Percentiles rank a stretch among this genome's conserved stretches.
Evolutionary conservation across 1,140 invertebrate genomes (phyloP).

Genomic region (Drosophila orena): DNA sequence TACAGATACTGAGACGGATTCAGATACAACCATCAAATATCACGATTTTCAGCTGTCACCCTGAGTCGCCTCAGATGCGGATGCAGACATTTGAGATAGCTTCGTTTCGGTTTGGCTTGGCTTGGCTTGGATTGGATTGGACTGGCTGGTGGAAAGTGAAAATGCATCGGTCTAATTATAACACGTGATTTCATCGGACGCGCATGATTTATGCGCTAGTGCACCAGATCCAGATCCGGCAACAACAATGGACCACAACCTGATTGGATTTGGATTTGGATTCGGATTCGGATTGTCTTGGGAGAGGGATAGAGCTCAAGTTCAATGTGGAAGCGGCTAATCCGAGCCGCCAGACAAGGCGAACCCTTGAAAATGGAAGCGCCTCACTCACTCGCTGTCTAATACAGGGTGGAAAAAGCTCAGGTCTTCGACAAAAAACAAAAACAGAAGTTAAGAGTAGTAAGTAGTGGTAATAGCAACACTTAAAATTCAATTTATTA

Average conservation of each 20-base stretch:
- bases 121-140: not conserved
- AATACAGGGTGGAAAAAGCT: slow-evolving; percentile 9
- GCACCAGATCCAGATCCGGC: slow-evolving; percentile 70
- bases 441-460: too few relatives aligned
- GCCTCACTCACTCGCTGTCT: slow-evolving; percentile 57
- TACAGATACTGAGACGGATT: not conserved
- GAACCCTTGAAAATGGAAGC: slow-evolving; percentile 78
- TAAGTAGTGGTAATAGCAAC: too few relatives aligned
- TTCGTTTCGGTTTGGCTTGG: not conserved
- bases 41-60: slow-evolving; percentile 76
- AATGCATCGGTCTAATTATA: slow-evolving; percentile 78
- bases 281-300: slow-evolving; percentile 23
- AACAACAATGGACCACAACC: slow-evolving; percentile 39
- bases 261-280: slow-evolving; percentile 15
- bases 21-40: slow-evolving; percentile 76
- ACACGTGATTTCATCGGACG: slow-evolving; percentile 73
- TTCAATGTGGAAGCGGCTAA: slow-evolving; percentile 72
- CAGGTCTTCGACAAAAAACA: too few relatives aligned
- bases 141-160: slow-evolving; percentile 67
- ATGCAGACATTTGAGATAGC: slow-evolving; percentile 18
- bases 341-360: slow-evolving; percentile 75
- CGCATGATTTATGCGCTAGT: slow-evolving; percentile 62
- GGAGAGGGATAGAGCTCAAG: slow-evolving; percentile 58
- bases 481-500: not conserved
- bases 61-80: slow-evolving; percentile 27